A percentile compares a stretch with the other conserved stretches of the same genome.
Conservation (phyloP, 2,113 vertebrate genomes). For the Gallinago undulata region DNA sequence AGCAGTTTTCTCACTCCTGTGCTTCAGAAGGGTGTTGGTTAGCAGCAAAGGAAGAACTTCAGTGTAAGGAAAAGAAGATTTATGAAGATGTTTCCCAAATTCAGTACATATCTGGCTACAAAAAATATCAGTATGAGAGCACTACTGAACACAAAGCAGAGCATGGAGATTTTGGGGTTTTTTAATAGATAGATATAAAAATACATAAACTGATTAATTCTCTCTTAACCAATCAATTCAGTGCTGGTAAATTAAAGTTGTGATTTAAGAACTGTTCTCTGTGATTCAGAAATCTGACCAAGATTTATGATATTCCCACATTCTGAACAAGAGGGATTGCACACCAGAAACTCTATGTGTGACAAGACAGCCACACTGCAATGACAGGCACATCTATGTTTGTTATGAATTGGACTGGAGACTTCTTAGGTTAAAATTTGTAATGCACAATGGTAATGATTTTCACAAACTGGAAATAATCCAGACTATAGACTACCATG, state of each 20-base stretch:
- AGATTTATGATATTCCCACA: neutral
- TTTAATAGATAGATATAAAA: neutral
- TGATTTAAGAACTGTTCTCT: neutral
- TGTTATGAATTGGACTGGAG: neutral
- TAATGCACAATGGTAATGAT: neutral
- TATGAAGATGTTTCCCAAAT: neutral
- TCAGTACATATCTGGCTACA: neutral
- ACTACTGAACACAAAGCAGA: neutral
- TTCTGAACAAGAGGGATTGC: neutral
- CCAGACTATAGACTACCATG: neutral
- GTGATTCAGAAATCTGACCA: neutral
- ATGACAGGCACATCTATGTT: accelerated
- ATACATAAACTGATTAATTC: neutral
- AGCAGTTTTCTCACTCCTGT: neutral
- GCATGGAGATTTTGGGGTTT: neutral
- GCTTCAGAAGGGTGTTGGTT: neutral
- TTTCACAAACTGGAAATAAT: neutral
- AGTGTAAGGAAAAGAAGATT: neutral
- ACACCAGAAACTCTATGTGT: neutral
- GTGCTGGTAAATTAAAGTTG: neutral
- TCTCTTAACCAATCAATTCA: neutral
- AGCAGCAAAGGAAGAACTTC: neutral
- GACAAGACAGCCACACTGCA: neutral
- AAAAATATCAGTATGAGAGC: neutral
- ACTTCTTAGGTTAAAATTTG: accelerated